Evolutionary conservation across 1,140 invertebrate genomes (phyloP).

Genomic region (Adoxophyes honmai): DNA sequence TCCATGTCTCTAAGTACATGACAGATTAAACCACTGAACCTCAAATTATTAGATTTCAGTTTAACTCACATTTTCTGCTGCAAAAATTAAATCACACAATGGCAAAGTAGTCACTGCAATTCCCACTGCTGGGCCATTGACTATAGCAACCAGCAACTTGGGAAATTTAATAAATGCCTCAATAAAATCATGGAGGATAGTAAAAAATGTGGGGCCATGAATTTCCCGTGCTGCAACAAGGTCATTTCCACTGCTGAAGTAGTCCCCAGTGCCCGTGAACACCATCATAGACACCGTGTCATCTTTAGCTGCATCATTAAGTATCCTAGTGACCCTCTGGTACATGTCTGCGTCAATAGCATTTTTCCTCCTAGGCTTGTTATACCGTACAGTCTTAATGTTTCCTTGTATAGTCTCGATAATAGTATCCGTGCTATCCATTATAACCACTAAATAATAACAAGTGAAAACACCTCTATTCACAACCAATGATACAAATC

Average conservation of each 20-base stretch:
- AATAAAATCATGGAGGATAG: constrained; percentile 82
- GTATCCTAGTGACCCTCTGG: constrained; percentile 78
- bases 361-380: constrained; percentile 88
- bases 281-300: constrained; percentile 80
- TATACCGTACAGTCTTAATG: constrained; percentile 81
- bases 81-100: constrained; percentile 93
- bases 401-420: constrained; percentile 43
- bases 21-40: no score
- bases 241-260: constrained; percentile 94
- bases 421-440: constrained; percentile 35
- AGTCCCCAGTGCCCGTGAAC: constrained; percentile 87
- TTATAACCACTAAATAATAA: constrained; percentile 5
- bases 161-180: constrained; percentile 90
- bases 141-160: constrained; percentile 91
- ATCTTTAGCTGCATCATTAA: constrained; percentile 84
- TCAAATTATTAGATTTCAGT: no score
- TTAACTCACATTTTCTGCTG: constrained; percentile 77
- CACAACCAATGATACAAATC: no score
- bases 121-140: constrained; percentile 97
- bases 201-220: constrained; percentile 28
- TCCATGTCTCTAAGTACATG: no score
- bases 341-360: constrained; percentile 87
- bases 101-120: constrained; percentile 89
- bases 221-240: constrained; percentile 60
- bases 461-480: no score